Evolutionary conservation across 2,113 vertebrate genomes (phyloP), one percentile per base, ranked within the genome.

Genomic region (Setophaga coronata): DNA sequence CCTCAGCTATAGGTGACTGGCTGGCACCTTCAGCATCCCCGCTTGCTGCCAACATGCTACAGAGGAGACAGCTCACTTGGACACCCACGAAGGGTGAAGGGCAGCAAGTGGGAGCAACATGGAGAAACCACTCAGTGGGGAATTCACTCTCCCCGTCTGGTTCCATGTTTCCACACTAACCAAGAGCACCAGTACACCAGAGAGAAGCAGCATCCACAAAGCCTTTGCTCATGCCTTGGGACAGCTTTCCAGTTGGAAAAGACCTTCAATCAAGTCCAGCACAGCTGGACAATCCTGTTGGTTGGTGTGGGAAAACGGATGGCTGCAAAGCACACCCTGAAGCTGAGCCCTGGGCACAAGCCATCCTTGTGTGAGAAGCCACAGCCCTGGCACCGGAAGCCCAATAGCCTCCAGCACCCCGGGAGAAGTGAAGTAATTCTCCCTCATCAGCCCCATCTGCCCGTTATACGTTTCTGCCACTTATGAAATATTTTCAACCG

Each of bases 401-500:
- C 43, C 38, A 4, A 38, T 10, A 5, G 93, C 87, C 90, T 71
- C 54, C 64, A 38, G 65, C 31, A 29, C 87, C 45, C 47, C 2
- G 0, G 87, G 89, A 97, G 91, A 91, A 80, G 89, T 97, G 95
- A 97, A 97, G 95, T 84, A 98, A 97, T 74, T 84, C 89, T 40
- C 79, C 89, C 38, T 12, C 45, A 60, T 4, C 26, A 6, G 21
- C 80, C 64, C 73, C 54, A 3, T 94, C 81, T 79, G 78, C 81
- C 78, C 72, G 94, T 96, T 96, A 93, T 0, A 3, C 42, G 34
- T 87, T 93, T 89, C 89, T 93, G 80, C 50, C 73, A 66, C 97
- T 98, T 97, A 92, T 88, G 97, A 97, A 98, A 98, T 88, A 87
- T 14, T 77, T 91, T 94, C 80, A 84, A 96, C 93, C 0, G 72